Evolutionary conservation across 1,140 invertebrate species (phyloP).

Genomic region (Drosophila funebris): DNA sequence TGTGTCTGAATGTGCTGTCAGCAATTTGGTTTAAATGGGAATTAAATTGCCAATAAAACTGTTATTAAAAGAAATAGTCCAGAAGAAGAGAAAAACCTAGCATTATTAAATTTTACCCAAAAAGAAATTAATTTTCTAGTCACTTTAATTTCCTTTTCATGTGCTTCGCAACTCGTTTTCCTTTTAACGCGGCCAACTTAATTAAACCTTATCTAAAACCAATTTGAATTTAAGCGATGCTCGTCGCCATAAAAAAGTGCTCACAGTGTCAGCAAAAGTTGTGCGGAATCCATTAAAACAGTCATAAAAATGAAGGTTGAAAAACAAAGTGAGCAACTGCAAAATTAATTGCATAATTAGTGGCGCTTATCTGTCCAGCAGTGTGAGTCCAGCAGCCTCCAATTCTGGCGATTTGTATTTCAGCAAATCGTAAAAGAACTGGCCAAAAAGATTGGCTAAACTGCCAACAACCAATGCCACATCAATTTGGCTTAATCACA

Average conservation of each 20-base stretch:
- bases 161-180: constrained; percentile 15
- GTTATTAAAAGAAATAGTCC: not conserved
- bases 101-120: not conserved
- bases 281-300: constrained; percentile 49
- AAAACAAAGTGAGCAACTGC: constrained; percentile 16
- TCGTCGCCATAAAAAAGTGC: constrained; percentile 49
- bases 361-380: constrained; percentile 21
- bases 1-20: not conserved
- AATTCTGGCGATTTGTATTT: constrained; percentile 7
- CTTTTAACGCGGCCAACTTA: constrained; percentile 25
- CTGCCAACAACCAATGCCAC: not conserved
- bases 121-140: not conserved
- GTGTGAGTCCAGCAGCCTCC: not conserved
- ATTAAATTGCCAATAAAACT: constrained; percentile 7
- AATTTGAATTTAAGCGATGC: constrained; percentile 68
- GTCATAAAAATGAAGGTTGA: constrained; percentile 48
- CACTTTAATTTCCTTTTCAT: constrained; percentile 1
- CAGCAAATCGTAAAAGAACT: not conserved
- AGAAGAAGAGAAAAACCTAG: not conserved
- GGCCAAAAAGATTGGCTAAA: not conserved
- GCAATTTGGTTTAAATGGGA: not conserved
- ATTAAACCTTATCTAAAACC: constrained; percentile 74
- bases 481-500: constrained; percentile 57
- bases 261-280: constrained; percentile 32
- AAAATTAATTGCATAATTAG: constrained; percentile 76